Evolutionary conservation across 2,888 invertebrate genomes (phyloP).

Genomic region (Punctoribates punctum): DNA sequence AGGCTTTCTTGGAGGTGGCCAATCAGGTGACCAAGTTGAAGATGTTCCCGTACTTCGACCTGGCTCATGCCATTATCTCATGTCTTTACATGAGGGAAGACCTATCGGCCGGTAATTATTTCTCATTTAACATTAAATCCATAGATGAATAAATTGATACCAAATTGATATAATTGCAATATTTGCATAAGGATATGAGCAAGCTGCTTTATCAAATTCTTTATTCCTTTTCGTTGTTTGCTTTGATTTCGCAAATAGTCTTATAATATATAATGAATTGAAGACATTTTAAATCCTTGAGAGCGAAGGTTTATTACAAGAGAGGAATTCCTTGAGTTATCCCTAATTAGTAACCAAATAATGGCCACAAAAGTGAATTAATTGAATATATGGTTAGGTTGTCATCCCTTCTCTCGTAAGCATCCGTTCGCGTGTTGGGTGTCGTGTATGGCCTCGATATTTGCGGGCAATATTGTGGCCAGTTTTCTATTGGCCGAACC

Average conservation of each 20-base stretch:
- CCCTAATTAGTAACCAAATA: too few species aligned
- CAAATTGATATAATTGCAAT: too few species aligned
- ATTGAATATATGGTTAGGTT: slow-evolving; percentile 60
- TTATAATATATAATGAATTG: too few species aligned
- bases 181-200: too few species aligned
- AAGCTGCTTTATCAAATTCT: too few species aligned
- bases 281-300: too few species aligned
- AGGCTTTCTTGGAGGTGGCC: slow-evolving; percentile 94
- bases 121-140: not conserved
- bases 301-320: too few species aligned
- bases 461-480: slow-evolving; percentile 93
- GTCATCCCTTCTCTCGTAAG: slow-evolving; percentile 84
- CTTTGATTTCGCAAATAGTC: too few species aligned
- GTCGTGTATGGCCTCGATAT: slow-evolving; percentile 95
- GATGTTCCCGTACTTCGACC: slow-evolving; percentile 99
- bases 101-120: slow-evolving; percentile 74
- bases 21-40: slow-evolving; percentile 97
- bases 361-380: too few species aligned
- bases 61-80: slow-evolving; percentile 91
- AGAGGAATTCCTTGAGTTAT: too few species aligned
- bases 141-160: too few species aligned
- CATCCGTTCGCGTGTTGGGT: slow-evolving; percentile 97
- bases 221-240: too few species aligned
- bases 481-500: slow-evolving; percentile 95
- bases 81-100: slow-evolving; percentile 93